Evolutionary conservation across 1,140 invertebrate genomes (phyloP).

Genomic region (Aphaenogaster floridana): DNA sequence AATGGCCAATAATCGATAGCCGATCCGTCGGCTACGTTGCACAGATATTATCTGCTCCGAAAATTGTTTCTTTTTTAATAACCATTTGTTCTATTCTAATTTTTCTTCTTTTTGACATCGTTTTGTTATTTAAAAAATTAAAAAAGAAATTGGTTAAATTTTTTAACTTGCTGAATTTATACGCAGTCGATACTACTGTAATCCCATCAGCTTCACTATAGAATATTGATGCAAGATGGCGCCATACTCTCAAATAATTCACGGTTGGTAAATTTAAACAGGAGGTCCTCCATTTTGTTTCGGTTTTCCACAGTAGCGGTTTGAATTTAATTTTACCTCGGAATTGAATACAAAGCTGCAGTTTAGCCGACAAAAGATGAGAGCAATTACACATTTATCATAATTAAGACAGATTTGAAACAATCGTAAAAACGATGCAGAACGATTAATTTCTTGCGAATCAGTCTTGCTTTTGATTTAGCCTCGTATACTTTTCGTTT

Average conservation of each 20-base stretch:
- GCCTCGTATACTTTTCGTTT: background rate
- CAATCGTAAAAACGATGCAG: background rate
- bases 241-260: background rate
- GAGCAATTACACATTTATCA: background rate
- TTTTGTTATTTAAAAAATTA: background rate
- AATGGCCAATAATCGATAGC: background rate
- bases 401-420: background rate
- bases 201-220: background rate
- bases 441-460: background rate
- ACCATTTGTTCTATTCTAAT: background rate
- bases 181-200: constrained; percentile 6
- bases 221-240: constrained; percentile 30
- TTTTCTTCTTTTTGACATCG: background rate
- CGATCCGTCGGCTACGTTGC: background rate
- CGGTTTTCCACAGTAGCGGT: background rate
- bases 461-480: background rate
- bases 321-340: background rate
- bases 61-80: background rate
- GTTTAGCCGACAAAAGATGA: background rate
- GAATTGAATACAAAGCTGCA: background rate
- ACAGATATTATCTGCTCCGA: background rate
- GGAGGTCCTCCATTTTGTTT: background rate
- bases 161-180: constrained; percentile 1
- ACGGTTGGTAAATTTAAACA: constrained; percentile 33
- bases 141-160: background rate